Evolutionary conservation across 2,113 vertebrate genomes (phyloP).

Genomic region (Thalassoma bifasciatum): DNA sequence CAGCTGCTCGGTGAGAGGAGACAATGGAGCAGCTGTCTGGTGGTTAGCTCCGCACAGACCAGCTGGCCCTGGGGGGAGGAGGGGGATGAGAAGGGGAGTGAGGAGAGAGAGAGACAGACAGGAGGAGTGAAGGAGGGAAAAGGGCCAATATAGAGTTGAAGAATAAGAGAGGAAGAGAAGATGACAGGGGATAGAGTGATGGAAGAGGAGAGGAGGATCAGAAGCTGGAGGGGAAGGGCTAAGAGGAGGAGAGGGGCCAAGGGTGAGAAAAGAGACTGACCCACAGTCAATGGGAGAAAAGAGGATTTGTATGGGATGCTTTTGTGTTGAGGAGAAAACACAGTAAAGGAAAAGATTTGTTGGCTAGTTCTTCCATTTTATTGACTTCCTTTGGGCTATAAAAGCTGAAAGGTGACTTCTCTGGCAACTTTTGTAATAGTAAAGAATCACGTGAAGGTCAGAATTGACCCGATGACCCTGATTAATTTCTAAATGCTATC

Average conservation of each 20-base stretch:
- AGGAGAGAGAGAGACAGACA: constrained; percentile 47
- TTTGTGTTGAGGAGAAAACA: constrained; percentile 91
- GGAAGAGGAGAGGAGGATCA: constrained; percentile 54
- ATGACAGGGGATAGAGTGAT: constrained; percentile 58
- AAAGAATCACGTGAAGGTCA: constrained; percentile 6
- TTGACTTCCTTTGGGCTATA: constrained; percentile 55
- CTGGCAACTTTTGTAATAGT: constrained; percentile 25
- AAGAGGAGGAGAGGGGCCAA: constrained; percentile 90
- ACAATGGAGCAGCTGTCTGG: constrained; percentile 99
- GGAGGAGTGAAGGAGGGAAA: constrained; percentile 59
- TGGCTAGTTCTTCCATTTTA: constrained; percentile 75
- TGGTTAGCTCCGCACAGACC: constrained; percentile 97
- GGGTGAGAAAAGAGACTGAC: constrained; percentile 96
- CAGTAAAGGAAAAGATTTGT: constrained; percentile 89
- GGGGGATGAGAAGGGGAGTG: constrained; percentile 32
- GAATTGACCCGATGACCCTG: constrained; percentile 10
- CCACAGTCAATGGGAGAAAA: constrained; percentile 93
- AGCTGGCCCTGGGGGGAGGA: constrained; percentile 86
- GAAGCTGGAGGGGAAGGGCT: constrained; percentile 86
- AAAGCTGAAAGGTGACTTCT: constrained; percentile 44
- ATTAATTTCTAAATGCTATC: background rate
- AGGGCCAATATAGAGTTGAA: constrained; percentile 36
- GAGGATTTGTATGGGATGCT: constrained; percentile 88
- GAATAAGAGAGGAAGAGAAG: constrained; percentile 57
- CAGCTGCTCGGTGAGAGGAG: constrained; percentile 93